Evolutionary conservation across 2,797 vertebrate genomes (phyloP), one percentile per base, ranked within the genome.

Genomic region (Thamnophis elegans): DNA sequence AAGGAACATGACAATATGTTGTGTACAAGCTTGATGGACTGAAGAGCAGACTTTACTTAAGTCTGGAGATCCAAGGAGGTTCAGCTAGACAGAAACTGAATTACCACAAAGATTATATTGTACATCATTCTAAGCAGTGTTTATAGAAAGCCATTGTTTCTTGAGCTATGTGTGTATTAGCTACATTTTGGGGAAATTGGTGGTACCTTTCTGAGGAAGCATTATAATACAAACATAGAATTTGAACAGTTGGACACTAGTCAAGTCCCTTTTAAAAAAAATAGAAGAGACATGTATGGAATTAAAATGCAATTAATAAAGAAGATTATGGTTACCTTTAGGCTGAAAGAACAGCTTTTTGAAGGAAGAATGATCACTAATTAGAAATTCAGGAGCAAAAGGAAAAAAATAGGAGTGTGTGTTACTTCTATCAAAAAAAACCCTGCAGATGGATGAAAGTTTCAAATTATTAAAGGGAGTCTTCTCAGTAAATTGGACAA

Each of bases 1-100:
- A 94, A 90, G 93, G 90, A 96, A 85, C 92, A 94, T 90, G 95
- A 95, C 95, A 93, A 13, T 95, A 90, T 93, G 73, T 47, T 82
- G 36, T 47, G 20, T 25, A 25, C 36, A 25, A 82, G 32, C 73
- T 78, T 78, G 94, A n/a, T 58, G 55, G 54, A 42, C 87, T 26
- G 36, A 89, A 62, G 36, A 26, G 1, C 56, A 42, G 58, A 26
- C 7, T 89, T 87, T 22, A 22, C n/a, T 26, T 60, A 60, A 42
- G 42, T 26, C 88, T 42, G 47, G 26, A 89, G 26, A 51, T 62
- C 36, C 58, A 28, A 7, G 22, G 28, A 51, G 9, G 20, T 53
- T 53, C 60, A 89, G 47, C 26, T 20, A 89, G 51, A 28, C 60
- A 68, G 47, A 20, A 54, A n/a, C 28, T n/a, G 47, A n/a, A 54